Evolutionary conservation across 2,113 vertebrate species (phyloP).

Genomic region (Eulemur macaco): DNA sequence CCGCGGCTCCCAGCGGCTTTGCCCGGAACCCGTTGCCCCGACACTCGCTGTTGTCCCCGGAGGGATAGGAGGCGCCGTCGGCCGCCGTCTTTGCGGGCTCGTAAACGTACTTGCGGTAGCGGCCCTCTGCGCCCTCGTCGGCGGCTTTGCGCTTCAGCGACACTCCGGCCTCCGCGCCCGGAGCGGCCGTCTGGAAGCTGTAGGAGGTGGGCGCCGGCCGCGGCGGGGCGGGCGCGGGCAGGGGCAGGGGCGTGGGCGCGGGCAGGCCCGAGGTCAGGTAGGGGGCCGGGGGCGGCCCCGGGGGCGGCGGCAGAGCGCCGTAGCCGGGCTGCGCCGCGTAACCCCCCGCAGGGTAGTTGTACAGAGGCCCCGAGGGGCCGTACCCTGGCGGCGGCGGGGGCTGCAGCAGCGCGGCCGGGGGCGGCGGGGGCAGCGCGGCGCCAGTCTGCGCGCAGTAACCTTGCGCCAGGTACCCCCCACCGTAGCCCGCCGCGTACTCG

Average conservation of each 20-base stretch:
- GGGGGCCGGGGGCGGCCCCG: conserved; percentile 87
- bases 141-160: conserved; percentile 94
- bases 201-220: conserved; percentile 87
- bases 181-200: conserved; percentile 86
- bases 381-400: conserved; percentile 87
- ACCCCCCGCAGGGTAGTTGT: conserved; percentile 90
- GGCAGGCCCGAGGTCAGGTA: conserved; percentile 92
- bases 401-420: conserved; percentile 84
- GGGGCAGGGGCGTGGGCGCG: conserved; percentile 89
- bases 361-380: conserved; percentile 89
- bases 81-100: conserved; percentile 89
- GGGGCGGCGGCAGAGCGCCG: conserved; percentile 87
- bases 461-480: conserved; percentile 92
- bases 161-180: conserved; percentile 84
- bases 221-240: conserved; percentile 80
- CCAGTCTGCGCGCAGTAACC: conserved; percentile 91
- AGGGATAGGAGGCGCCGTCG: conserved; percentile 84
- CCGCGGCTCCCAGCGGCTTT: conserved; percentile 80
- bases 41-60: conserved; percentile 90
- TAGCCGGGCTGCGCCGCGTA: conserved; percentile 88
- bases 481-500: conserved; percentile 92
- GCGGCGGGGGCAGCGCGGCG: conserved; percentile 87
- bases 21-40: conserved; percentile 89
- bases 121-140: conserved; percentile 90
- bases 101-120: conserved; percentile 94